Evolutionary conservation across 2,888 invertebrate genomes (phyloP).

Genomic region (Agelastica alni): DNA sequence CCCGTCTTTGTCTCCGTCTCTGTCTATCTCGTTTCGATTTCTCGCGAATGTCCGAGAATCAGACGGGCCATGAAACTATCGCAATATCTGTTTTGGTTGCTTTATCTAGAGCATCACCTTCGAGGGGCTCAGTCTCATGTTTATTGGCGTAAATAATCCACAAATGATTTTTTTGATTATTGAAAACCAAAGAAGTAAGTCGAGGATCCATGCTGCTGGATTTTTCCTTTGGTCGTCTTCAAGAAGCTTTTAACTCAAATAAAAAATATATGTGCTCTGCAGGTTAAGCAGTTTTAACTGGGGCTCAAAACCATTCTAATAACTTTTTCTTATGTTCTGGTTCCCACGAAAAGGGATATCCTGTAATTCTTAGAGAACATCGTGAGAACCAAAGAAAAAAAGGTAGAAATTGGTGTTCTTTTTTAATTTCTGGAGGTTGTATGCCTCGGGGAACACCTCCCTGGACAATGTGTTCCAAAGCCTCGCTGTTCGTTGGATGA

Average conservation of each 20-base stretch:
- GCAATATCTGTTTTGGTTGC: constrained; percentile 41
- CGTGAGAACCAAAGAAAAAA: too few species aligned
- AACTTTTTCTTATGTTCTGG: too few species aligned
- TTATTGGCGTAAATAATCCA: constrained; percentile 31
- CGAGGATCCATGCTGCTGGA: constrained; percentile 6
- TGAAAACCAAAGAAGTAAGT: constrained; percentile 16
- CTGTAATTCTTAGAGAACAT: too few species aligned
- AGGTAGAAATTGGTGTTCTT: too few species aligned
- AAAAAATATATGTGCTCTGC: constrained; percentile 22
- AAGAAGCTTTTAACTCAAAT: constrained; percentile 16
- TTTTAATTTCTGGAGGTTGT: too few species aligned
- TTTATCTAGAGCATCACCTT: constrained; percentile 34
- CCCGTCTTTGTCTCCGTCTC: constrained; percentile 31
- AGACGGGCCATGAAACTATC: constrained; percentile 43
- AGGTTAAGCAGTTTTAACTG: constrained; percentile 17
- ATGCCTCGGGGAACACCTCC: too few species aligned
- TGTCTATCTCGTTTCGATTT: constrained; percentile 31
- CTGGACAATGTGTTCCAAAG: too few species aligned
- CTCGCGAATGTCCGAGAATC: constrained; percentile 30
- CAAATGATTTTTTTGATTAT: constrained; percentile 25
- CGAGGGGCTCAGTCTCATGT: constrained; percentile 28
- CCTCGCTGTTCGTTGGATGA: too few species aligned
- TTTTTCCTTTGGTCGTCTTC: constrained; percentile 10
- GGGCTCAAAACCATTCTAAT: constrained; percentile 3
- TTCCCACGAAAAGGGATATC: too few species aligned